Percentiles rank a stretch among this genome's conserved stretches.
Evolutionary conservation across 2,113 vertebrate species (phyloP).

Genomic region (Chloropsis cyanopogon): DNA sequence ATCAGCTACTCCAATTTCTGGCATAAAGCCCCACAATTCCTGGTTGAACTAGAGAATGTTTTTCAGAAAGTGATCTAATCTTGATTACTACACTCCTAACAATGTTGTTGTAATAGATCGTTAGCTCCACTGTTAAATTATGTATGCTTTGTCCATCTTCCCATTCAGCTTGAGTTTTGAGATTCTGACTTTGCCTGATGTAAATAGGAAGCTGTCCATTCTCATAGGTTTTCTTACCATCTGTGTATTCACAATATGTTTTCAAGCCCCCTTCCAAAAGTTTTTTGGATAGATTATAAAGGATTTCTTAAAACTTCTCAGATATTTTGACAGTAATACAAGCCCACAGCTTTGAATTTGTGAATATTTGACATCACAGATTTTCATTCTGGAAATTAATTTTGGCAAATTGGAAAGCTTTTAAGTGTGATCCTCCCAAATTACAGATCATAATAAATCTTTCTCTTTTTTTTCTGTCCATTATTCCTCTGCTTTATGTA

Average conservation of each 20-base stretch:
- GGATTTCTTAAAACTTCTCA: background rate
- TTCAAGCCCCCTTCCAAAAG: background rate
- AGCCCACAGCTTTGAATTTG: background rate
- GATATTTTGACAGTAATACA: background rate
- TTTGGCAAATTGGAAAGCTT: background rate
- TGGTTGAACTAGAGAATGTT: background rate
- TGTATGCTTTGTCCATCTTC: background rate
- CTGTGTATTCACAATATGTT: background rate
- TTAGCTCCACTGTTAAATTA: background rate
- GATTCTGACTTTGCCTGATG: background rate
- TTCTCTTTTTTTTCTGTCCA: background rate
- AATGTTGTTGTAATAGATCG: background rate
- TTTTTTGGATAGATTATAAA: background rate
- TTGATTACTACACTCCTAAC: background rate
- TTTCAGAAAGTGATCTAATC: background rate
- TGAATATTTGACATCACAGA: background rate
- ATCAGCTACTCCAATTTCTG: background rate
- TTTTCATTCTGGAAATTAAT: background rate
- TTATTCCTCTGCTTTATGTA: background rate
- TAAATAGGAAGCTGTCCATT: background rate
- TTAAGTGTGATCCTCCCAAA: background rate
- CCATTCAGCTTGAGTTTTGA: background rate
- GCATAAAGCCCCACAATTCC: background rate
- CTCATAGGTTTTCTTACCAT: background rate
- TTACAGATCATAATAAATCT: background rate